phyloP scores from a whole-genome alignment of 2,888 invertebrate genomes.

The Ectemnius lituratus region DNA sequence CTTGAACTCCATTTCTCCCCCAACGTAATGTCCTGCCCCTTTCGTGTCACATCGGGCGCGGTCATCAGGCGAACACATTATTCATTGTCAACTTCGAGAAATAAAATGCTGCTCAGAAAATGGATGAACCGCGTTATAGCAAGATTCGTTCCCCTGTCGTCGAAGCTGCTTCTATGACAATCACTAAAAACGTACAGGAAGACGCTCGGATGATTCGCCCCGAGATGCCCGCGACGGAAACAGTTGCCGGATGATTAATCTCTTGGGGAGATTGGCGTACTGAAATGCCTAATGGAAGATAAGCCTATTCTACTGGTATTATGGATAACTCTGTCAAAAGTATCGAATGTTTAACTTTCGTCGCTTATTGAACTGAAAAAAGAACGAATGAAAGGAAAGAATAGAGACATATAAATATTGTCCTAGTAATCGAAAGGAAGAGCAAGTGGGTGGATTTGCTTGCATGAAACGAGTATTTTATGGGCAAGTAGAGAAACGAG shows the following conservation, averaged over 20 bases:
- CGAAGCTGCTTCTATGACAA: too few relatives aligned
- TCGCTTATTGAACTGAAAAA: too few relatives aligned
- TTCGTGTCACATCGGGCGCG: too few relatives aligned
- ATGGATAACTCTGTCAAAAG: slow-evolving; percentile 56
- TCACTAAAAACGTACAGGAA: slow-evolving; percentile 33
- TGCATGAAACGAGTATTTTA: slow-evolving; percentile 22
- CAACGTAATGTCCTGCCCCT: too few relatives aligned
- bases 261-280: slow-evolving; percentile 67
- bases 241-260: slow-evolving; percentile 67
- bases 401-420: neutral
- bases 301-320: slow-evolving; percentile 74
- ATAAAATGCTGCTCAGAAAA: too few relatives aligned
- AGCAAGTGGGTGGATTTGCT: neutral
- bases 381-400: neutral
- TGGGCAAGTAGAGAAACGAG: slow-evolving; percentile 21
- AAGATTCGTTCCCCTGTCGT: too few relatives aligned
- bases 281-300: slow-evolving; percentile 66
- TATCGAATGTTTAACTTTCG: too few relatives aligned
- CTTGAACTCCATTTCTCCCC: too few relatives aligned
- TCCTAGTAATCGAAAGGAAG: neutral
- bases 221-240: too few relatives aligned
- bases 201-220: slow-evolving; percentile 59
- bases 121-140: too few relatives aligned
- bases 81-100: too few relatives aligned
- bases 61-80: too few relatives aligned